phyloP scores from a whole-genome alignment of 2,113 vertebrate genomes.

The Orycteropus afer region DNA sequence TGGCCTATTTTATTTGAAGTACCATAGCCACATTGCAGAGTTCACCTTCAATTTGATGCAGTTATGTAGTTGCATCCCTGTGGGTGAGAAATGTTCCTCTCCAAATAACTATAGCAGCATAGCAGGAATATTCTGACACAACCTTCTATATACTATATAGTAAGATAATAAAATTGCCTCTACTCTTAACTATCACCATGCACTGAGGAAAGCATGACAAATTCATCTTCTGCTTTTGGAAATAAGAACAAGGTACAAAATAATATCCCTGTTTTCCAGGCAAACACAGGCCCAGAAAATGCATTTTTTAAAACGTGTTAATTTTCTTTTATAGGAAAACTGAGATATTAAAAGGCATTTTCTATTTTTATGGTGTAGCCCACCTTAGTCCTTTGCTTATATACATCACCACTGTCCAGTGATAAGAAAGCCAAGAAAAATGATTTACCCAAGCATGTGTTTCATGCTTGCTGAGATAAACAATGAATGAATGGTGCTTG shows the following conservation, averaged over 20 bases:
- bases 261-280: conserved; percentile 9
- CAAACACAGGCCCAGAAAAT: conserved; percentile 45
- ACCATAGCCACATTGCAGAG: background rate
- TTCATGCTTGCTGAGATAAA: conserved; percentile 59
- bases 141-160: conserved; percentile 54
- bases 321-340: conserved; percentile 56
- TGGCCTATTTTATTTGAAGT: conserved; percentile 62
- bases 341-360: background rate
- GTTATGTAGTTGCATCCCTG: conserved; percentile 10
- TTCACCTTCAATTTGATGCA: conserved; percentile 70
- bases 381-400: background rate
- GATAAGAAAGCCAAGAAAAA: conserved; percentile 19
- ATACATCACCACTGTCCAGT: background rate
- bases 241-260: conserved; percentile 24
- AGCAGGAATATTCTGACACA: conserved; percentile 37
- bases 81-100: conserved; percentile 69
- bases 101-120: background rate
- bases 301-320: background rate
- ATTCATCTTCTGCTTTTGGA: conserved; percentile 36
- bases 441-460: conserved; percentile 9
- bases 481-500: background rate
- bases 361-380: background rate
- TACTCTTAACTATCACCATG: conserved; percentile 35
- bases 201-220: conserved; percentile 25
- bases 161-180: conserved; percentile 60